Evolutionary conservation across 23 tunicate genomes (phyloP).

Genomic region (Halocynthia roretzi): DNA sequence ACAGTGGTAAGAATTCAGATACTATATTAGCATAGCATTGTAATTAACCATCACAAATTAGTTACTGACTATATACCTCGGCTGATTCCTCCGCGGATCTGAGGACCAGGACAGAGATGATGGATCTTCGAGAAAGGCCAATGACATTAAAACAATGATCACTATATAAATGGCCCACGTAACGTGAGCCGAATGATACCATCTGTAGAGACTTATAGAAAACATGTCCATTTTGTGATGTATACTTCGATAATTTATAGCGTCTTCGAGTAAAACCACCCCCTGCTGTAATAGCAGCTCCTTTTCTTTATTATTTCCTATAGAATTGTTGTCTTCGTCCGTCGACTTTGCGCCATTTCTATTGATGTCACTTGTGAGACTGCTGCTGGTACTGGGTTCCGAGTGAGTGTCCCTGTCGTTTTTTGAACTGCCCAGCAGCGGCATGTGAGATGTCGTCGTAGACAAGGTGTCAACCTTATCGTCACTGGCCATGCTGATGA

Average conservation of each 20-base stretch:
- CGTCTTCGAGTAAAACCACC: slow-evolving; percentile 83
- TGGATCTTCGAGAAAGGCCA: slow-evolving; percentile 82
- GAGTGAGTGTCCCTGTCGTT: too few species aligned
- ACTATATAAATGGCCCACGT: slow-evolving; percentile 42
- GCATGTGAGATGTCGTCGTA: too few species aligned
- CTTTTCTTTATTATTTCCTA: neutral
- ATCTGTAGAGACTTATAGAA: slow-evolving; percentile 60
- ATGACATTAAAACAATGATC: slow-evolving; percentile 46
- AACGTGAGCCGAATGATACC: slow-evolving; percentile 72
- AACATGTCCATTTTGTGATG: slow-evolving; percentile 61
- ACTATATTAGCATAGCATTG: too few species aligned
- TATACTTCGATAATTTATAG: slow-evolving; percentile 73
- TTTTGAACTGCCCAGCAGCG: too few species aligned
- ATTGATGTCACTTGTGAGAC: too few species aligned
- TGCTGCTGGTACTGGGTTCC: too few species aligned
- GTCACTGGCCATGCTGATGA: too few species aligned
- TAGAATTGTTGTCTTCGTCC: too few species aligned
- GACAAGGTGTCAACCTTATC: too few species aligned
- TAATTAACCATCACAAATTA: too few species aligned
- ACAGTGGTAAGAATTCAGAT: too few species aligned
- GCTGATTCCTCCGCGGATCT: slow-evolving; percentile 61
- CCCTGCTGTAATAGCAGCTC: slow-evolving; percentile 43
- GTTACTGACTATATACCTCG: slow-evolving; percentile 27
- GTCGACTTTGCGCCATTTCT: too few species aligned
- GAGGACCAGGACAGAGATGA: slow-evolving; percentile 82